Base-by-base conservation (phyloP, 2,888 invertebrate genomes). In the Augochlorella aurata region DNA sequence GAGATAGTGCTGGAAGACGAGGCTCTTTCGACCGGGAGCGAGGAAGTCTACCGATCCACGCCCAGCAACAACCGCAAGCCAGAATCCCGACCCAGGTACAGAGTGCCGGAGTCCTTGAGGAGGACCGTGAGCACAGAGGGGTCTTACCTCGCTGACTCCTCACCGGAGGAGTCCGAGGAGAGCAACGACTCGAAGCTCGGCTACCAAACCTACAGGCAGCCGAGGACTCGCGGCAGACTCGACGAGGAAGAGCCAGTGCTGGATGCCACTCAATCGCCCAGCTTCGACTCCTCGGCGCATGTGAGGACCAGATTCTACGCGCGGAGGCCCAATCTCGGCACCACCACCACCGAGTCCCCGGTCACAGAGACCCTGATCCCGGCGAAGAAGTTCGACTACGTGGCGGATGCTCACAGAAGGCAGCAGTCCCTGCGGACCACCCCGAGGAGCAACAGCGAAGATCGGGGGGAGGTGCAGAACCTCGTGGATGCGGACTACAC, bases 351-450 rank as follows among this genome's bases (percentile, higher is more conserved):
- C 0, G 91, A 93, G 70, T 76, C 85, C 12, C 79, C 91, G 5
- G 80, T 92, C 8, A 93, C 92, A 3, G 93, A 93, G 81, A 93
- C 92, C 0, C 82, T 93, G n/a, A 89, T 93, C 61, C 93, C 93
- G 0, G 91, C 92, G 0, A 93, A 89, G 61, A 93, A 92, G 81
- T 93, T 93, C 63, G 93, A 93, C 78, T 93, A 91, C 79, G 89
- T 85, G 10, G 93, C 93, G 0, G 92, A 93, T 74, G 93, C 93
- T 14, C 85, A 90, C 29, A 87, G 93, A n/a, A 92, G 91, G 54
- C 90, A 91, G 47, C 92, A 92, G 14, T 90, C 90, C 0, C 79
- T 90, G 24, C 86, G 90, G 8, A 90, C 91, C 61, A 91, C 92
- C 0, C 71, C 81, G 14, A 89, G 84, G 38, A 73, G 10, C 21